Conservation (phyloP, 2,888 invertebrate genomes). For the Coecobrya sp. region DNA sequence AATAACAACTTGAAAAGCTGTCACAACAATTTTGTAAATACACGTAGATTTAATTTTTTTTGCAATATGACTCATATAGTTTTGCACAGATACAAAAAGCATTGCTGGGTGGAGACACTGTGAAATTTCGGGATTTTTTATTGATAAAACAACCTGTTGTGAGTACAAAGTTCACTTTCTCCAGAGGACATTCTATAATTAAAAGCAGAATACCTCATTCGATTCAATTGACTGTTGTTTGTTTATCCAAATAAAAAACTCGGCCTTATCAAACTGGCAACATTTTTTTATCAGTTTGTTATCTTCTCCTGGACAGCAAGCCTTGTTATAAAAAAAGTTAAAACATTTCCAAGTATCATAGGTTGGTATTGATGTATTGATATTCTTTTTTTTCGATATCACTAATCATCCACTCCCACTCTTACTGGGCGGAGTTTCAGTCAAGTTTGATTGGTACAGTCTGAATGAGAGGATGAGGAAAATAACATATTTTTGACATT, state of each 20-base stretch:
- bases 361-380: not conserved
- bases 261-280: not conserved
- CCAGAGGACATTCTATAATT: not conserved
- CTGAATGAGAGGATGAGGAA: not conserved
- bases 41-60: too few relatives aligned
- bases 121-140: not conserved
- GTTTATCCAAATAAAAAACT: not conserved
- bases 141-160: not conserved
- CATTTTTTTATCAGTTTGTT: not conserved
- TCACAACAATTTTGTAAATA: too few relatives aligned
- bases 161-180: slow-evolving; percentile 7
- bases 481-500: not conserved
- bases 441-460: not conserved
- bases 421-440: slow-evolving; percentile 16
- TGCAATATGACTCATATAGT: too few relatives aligned
- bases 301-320: too few relatives aligned
- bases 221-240: not conserved
- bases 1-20: too few relatives aligned
- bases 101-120: too few relatives aligned
- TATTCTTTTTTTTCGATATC: not conserved
- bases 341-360: not conserved
- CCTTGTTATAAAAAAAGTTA: too few relatives aligned
- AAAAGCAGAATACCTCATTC: not conserved
- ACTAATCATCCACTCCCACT: slow-evolving; percentile 26
- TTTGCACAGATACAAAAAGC: too few relatives aligned